phyloP scores from a whole-genome alignment of 2,113 vertebrate genomes.

The Chaetops frenatus region DNA sequence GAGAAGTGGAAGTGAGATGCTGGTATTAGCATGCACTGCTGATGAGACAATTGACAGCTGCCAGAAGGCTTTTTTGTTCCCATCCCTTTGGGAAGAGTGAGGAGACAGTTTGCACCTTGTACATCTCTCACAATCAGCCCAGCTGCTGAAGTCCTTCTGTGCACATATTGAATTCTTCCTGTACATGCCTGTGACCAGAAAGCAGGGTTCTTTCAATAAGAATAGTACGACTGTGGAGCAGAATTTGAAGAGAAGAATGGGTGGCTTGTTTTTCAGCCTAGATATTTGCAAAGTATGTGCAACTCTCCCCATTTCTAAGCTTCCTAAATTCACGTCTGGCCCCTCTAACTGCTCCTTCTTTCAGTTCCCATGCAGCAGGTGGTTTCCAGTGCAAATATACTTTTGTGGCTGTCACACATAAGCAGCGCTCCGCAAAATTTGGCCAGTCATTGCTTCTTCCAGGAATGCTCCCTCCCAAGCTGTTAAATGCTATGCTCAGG shows the following conservation, averaged over 20 bases:
- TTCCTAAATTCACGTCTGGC: background rate
- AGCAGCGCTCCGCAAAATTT: background rate
- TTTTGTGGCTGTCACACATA: background rate
- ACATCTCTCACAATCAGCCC: background rate
- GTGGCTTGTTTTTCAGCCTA: background rate
- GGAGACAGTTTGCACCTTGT: background rate
- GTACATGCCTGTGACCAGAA: background rate
- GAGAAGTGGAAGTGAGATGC: background rate
- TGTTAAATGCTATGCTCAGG: background rate
- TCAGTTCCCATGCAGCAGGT: background rate
- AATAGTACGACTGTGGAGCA: background rate
- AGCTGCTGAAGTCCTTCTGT: background rate
- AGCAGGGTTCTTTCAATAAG: background rate
- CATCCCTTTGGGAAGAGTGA: background rate
- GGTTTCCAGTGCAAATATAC: background rate
- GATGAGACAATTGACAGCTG: background rate
- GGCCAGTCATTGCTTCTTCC: background rate
- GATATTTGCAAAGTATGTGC: background rate
- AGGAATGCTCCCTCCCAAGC: background rate
- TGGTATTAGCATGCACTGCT: background rate
- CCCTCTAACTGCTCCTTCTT: background rate
- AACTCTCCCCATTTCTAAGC: background rate
- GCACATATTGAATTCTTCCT: background rate
- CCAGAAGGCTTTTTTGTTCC: background rate
- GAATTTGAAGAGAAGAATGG: background rate